phyloP scores from a whole-genome alignment of 2,797 vertebrate genomes.

The Enteromius argenteus region DNA sequence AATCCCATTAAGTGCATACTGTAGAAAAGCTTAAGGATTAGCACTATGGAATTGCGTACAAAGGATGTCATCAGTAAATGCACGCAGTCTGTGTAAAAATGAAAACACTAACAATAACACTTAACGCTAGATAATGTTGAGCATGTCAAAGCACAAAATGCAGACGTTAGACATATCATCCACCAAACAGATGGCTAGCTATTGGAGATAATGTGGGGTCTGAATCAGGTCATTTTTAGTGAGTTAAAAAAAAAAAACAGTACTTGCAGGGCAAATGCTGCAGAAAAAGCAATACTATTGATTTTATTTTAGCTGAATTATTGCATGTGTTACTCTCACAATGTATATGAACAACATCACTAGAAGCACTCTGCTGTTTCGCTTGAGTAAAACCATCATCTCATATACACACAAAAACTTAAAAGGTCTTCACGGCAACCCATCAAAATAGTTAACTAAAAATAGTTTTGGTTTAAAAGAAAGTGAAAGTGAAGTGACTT shows the following conservation, averaged over 20 bases:
- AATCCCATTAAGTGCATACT: slow-evolving; percentile 29
- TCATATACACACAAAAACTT: background rate
- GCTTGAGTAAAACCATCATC: background rate
- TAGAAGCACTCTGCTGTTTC: background rate
- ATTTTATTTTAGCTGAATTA: background rate
- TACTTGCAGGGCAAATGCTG: background rate
- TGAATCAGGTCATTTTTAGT: background rate
- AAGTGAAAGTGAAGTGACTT: too few species aligned
- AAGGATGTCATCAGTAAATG: slow-evolving; percentile 38
- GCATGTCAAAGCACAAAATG: background rate
- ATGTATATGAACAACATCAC: background rate
- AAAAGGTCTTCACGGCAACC: background rate
- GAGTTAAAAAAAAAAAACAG: background rate
- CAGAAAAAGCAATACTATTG: background rate
- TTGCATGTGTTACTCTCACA: background rate
- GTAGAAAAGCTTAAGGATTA: slow-evolving; percentile 45
- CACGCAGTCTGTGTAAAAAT: slow-evolving; percentile 24
- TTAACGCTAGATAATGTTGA: background rate
- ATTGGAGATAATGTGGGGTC: background rate
- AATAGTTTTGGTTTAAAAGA: too few species aligned
- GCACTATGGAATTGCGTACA: slow-evolving; percentile 18
- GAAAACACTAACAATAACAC: slow-evolving; percentile 35
- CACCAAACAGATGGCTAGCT: slow-evolving; percentile 6
- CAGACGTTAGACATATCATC: background rate
- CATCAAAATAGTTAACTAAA: too few species aligned